These are phyloP conservation scores for Vollenhovia emeryi DNA, from an alignment of 1,140 invertebrate species.

Conservation along the genomic window DNA sequence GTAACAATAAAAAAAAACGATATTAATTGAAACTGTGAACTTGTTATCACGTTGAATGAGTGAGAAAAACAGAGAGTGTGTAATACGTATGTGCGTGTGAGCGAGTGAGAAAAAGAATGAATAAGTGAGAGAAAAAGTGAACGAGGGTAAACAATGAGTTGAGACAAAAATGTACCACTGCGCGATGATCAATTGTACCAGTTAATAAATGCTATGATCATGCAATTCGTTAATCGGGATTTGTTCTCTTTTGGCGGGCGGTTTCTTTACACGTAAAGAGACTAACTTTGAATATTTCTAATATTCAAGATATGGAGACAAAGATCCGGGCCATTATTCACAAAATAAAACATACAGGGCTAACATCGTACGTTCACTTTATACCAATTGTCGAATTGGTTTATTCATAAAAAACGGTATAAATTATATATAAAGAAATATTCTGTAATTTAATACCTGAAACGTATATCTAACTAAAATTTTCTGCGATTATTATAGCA, in stretches of 20 bases:
- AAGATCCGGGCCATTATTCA: neutral
- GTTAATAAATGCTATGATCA: constrained; percentile 84
- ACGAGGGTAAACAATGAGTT: constrained; percentile 57
- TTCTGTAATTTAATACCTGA: neutral
- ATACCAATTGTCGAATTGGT: neutral
- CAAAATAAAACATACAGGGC: neutral
- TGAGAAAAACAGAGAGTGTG: constrained; percentile 43
- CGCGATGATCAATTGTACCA: constrained; percentile 78
- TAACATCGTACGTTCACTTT: neutral
- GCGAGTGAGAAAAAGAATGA: constrained; percentile 10
- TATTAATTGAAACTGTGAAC: constrained; percentile 82
- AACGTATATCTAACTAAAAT: neutral
- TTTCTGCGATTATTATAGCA: neutral
- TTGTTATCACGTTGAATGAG: constrained; percentile 80
- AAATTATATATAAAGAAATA: constrained; percentile 8
- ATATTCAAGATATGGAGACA: neutral
- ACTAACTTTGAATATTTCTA: neutral
- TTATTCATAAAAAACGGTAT: constrained; percentile 14
- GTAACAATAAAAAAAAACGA: constrained; percentile 82
- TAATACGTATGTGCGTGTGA: neutral
- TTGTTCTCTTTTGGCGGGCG: constrained; percentile 37
- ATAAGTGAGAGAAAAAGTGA: constrained; percentile 34
- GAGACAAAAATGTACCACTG: constrained; percentile 78
- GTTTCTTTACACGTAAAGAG: neutral
- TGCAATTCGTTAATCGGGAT: constrained; percentile 74